Evolutionary conservation across 2,888 invertebrate species (phyloP).

Genomic region (Andrena dorsata): DNA sequence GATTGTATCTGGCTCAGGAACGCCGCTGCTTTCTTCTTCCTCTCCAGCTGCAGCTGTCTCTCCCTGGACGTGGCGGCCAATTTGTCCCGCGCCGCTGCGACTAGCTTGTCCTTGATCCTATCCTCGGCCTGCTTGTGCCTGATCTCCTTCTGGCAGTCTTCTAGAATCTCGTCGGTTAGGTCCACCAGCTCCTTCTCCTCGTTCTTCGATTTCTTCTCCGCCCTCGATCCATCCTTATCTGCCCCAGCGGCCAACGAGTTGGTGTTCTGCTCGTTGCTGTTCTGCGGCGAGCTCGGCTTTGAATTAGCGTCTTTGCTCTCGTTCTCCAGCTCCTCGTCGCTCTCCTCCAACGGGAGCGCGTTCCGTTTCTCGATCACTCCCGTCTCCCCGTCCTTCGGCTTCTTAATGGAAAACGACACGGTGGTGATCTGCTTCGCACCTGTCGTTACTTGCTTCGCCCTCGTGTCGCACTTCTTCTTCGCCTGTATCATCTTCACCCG

Average conservation of each 20-base stretch:
- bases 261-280: conserved; percentile 47
- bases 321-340: conserved; percentile 83
- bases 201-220: conserved; percentile 80
- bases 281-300: conserved; percentile 76
- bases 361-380: conserved; percentile 88
- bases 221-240: conserved; percentile 60
- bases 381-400: conserved; percentile 90
- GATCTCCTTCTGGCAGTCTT: conserved; percentile 81
- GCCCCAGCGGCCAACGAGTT: conserved; percentile 21
- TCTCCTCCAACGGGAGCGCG: conserved; percentile 91
- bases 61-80: conserved; percentile 84
- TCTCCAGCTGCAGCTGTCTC: conserved; percentile 89
- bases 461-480: conserved; percentile 80
- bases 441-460: conserved; percentile 75
- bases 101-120: conserved; percentile 87
- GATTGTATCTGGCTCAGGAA: conserved; percentile 88
- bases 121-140: conserved; percentile 85
- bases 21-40: conserved; percentile 93
- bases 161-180: conserved; percentile 82
- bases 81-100: conserved; percentile 87
- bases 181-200: conserved; percentile 82
- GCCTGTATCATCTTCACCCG: conserved; percentile 83
- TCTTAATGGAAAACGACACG: conserved; percentile 94
- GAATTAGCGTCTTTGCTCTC: conserved; percentile 77
- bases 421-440: conserved; percentile 83